phyloP scores from a whole-genome alignment of 1,140 invertebrate species.

The Palaemon carinicauda region DNA sequence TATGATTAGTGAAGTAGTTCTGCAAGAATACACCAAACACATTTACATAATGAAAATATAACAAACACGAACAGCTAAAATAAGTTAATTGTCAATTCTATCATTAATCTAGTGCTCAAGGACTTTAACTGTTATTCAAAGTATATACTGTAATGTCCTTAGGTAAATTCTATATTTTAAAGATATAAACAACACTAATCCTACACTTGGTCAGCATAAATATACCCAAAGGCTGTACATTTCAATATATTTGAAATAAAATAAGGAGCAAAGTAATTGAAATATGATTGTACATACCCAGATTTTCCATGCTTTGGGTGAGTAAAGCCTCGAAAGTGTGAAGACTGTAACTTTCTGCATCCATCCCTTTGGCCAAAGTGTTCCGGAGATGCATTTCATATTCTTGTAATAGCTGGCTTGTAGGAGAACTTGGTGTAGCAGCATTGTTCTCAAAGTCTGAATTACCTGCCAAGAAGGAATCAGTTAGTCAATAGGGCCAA shows the following conservation, averaged over 20 bases:
- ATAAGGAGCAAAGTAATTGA: background rate
- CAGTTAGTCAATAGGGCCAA: slow-evolving; percentile 91
- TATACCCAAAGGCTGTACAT: background rate
- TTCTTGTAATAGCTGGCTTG: slow-evolving; percentile 84
- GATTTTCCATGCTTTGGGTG: slow-evolving; percentile 93
- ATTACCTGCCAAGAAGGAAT: slow-evolving; percentile 54
- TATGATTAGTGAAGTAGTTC: background rate
- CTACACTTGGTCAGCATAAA: too few species aligned
- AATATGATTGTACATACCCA: slow-evolving; percentile 68
- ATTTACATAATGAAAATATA: background rate
- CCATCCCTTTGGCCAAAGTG: slow-evolving; percentile 92
- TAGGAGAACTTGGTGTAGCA: slow-evolving; percentile 81
- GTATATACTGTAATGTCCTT: background rate
- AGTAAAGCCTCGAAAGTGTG: slow-evolving; percentile 92
- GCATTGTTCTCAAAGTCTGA: slow-evolving; percentile 57
- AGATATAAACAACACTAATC: too few species aligned
- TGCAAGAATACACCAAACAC: background rate
- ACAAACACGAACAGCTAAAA: too few species aligned
- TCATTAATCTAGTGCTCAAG: background rate
- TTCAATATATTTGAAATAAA: background rate
- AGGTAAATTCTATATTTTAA: background rate
- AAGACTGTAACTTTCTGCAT: slow-evolving; percentile 91
- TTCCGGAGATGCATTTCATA: slow-evolving; percentile 95
- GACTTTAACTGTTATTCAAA: background rate
- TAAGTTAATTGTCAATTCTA: background rate